Evolutionary conservation across 2,113 vertebrate species (phyloP).

Genomic region (Corydoras maculifer): DNA sequence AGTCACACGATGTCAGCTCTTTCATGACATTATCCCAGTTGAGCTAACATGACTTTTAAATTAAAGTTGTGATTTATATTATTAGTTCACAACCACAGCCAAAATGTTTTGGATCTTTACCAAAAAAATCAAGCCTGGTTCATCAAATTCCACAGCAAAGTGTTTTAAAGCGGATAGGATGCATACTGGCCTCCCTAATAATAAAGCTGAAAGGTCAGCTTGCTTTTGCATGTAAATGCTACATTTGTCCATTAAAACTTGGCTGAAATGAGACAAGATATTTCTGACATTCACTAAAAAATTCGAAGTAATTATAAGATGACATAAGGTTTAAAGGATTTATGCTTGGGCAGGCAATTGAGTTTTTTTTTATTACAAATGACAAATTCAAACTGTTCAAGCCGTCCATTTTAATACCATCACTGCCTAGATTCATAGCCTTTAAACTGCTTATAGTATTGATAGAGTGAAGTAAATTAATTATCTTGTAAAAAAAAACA

Average conservation of each 20-base stretch:
- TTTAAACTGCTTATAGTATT: too few species aligned
- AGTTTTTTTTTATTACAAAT: not conserved
- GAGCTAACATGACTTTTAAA: constrained; percentile 33
- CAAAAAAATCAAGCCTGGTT: constrained; percentile 59
- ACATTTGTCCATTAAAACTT: constrained; percentile 19
- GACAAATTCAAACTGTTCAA: too few species aligned
- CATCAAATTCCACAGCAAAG: constrained; percentile 49
- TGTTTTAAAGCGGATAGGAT: constrained; percentile 58
- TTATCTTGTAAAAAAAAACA: too few species aligned
- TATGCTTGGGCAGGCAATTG: not conserved
- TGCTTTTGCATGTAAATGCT: constrained; percentile 47
- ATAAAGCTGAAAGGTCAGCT: constrained; percentile 47
- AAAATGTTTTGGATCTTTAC: constrained; percentile 43
- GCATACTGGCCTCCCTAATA: constrained; percentile 48
- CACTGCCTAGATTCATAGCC: too few species aligned
- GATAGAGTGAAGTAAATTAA: too few species aligned
- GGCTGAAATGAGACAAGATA: constrained; percentile 25
- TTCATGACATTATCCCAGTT: constrained; percentile 54
- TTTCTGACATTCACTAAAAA: constrained; percentile 17
- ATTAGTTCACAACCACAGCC: constrained; percentile 51
- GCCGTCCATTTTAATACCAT: too few species aligned
- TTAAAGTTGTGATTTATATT: constrained; percentile 36
- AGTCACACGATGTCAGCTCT: constrained; percentile 39
- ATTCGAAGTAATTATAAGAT: not conserved
- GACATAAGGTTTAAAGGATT: too few species aligned